These are phyloP conservation scores for Ataeniobius toweri DNA, from an alignment of 2,797 vertebrate genomes.

Conservation along the genomic window DNA sequence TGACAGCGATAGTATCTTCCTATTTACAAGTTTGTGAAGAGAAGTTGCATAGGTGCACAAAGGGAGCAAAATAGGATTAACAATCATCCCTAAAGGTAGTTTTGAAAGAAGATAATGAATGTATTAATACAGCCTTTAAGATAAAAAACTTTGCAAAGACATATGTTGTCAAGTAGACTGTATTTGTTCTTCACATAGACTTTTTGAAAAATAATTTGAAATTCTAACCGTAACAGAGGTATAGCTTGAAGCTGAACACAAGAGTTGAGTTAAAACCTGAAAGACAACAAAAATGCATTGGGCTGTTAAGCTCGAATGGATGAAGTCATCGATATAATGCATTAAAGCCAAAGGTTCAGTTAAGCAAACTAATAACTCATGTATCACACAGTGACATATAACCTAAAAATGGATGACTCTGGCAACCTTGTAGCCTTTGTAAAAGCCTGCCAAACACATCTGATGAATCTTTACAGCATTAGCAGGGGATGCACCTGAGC, in stretches of 20 bases:
- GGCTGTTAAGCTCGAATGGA: conserved; percentile 17
- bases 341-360: conserved; percentile 53
- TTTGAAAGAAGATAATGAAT: neutral
- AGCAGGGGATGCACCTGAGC: conserved; percentile 34
- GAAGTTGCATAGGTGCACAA: neutral
- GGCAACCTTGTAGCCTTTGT: conserved; percentile 68
- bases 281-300: neutral
- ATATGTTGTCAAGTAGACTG: neutral
- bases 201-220: neutral
- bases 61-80: neutral
- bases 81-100: neutral
- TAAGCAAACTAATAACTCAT: conserved; percentile 59
- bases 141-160: neutral
- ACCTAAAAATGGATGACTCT: conserved; percentile 68
- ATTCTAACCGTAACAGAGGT: neutral
- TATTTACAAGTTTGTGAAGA: neutral
- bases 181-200: neutral
- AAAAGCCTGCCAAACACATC: conserved; percentile 68
- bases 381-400: conserved; percentile 70
- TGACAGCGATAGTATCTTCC: too few relatives aligned
- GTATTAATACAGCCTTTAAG: neutral
- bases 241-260: neutral
- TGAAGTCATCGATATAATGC: conserved; percentile 45
- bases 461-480: conserved; percentile 67
- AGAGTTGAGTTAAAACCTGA: neutral